Evolutionary conservation across 2,888 invertebrate species (phyloP).

Genomic region (Chloroclysta siterata): DNA sequence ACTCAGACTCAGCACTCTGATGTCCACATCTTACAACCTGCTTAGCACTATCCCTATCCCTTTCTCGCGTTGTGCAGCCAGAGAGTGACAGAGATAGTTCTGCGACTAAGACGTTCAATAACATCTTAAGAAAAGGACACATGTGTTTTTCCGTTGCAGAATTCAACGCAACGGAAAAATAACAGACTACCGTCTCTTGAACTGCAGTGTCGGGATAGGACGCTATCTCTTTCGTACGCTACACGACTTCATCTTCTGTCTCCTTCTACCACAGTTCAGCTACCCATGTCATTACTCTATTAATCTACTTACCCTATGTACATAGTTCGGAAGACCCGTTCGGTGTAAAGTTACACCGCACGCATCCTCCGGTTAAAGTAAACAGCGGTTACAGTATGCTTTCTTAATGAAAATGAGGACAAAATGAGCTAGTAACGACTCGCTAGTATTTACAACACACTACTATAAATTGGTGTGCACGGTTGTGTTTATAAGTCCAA

Average conservation of each 20-base stretch:
- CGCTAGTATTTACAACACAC: slow-evolving; percentile 48
- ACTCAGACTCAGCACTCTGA: too few relatives aligned
- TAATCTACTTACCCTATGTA: slow-evolving; percentile 41
- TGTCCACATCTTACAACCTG: not conserved
- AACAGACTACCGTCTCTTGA: slow-evolving; percentile 5
- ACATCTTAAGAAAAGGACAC: not conserved
- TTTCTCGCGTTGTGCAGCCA: not conserved
- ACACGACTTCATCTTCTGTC: slow-evolving; percentile 12
- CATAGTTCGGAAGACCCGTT: slow-evolving; percentile 42
- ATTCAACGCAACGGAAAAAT: not conserved
- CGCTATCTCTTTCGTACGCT: slow-evolving; percentile 17
- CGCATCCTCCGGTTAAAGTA: slow-evolving; percentile 36
- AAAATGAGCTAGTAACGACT: slow-evolving; percentile 38
- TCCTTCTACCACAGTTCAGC: slow-evolving; percentile 29
- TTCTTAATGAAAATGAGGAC: slow-evolving; percentile 26
- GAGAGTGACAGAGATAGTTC: not conserved
- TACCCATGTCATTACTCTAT: slow-evolving; percentile 20
- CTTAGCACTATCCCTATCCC: not conserved
- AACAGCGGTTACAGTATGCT: slow-evolving; percentile 33
- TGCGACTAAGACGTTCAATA: not conserved
- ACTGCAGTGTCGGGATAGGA: slow-evolving; percentile 15
- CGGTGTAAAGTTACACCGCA: slow-evolving; percentile 9
- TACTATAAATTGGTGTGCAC: slow-evolving; percentile 42
- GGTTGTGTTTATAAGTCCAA: slow-evolving; percentile 50
- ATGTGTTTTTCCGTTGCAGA: not conserved